These are phyloP conservation scores for Saccopteryx leptura DNA, from an alignment of 2,113 vertebrate genomes.

Conservation along the genomic window DNA sequence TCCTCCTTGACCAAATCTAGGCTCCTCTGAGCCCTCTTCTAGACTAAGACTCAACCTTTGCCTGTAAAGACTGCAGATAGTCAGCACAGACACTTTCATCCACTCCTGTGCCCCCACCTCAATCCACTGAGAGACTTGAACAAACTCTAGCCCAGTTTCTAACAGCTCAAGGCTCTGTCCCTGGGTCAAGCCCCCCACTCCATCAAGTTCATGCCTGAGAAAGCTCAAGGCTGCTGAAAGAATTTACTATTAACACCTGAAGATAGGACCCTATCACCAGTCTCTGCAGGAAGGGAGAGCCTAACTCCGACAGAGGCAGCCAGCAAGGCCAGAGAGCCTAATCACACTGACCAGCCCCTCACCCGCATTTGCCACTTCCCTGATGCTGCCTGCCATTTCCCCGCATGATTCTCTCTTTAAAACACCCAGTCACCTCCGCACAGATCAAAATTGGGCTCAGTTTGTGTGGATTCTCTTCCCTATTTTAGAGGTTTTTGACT, in stretches of 20 bases:
- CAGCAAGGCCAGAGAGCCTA: neutral
- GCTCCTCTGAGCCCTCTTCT: neutral
- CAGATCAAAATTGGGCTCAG: neutral
- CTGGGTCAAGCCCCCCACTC: neutral
- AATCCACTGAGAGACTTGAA: neutral
- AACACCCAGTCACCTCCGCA: neutral
- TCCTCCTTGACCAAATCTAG: neutral
- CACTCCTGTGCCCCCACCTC: accelerated
- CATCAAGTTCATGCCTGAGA: neutral
- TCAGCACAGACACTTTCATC: neutral
- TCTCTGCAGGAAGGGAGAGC: neutral
- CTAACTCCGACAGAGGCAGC: neutral
- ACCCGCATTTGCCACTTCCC: neutral
- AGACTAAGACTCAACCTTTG: neutral
- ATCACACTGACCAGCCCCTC: too few relatives aligned
- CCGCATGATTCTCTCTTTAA: neutral
- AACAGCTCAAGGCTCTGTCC: neutral
- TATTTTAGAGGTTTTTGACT: neutral
- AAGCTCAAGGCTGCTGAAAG: neutral
- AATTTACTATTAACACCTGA: neutral
- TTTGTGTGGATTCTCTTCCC: neutral
- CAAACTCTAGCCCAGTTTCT: neutral
- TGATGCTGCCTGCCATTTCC: neutral
- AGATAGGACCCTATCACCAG: neutral
- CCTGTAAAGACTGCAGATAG: neutral